Evolutionary conservation across 2,113 vertebrate species (phyloP), one percentile per base, ranked within the genome.

Genomic region (Solea senegalensis): DNA sequence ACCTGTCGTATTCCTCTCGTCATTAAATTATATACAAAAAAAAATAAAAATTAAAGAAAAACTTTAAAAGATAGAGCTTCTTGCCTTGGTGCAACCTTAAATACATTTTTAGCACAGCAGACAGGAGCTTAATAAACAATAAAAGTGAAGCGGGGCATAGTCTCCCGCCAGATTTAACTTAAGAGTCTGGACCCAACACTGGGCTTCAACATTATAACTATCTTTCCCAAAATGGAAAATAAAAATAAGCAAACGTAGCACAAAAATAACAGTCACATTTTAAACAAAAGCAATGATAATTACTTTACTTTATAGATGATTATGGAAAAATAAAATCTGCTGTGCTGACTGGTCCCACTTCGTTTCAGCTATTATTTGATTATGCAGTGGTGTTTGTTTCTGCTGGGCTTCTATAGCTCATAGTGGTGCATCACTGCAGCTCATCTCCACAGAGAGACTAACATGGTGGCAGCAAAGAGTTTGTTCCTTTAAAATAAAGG

Each of bases 161-260:
- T 56, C 55, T 69, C 45, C 34, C 12, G 44, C 26, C 27, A 0
- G 2, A 56, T 65, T 69, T 50, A 27, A 67, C 41, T 56, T 50
- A 65, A n/a, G 68, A 56, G 39, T 43, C 46, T 80, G 65, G 82
- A 89, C 86, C 88, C 85, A 69, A 76, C 57, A 89, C 68, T 27
- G 88, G 84, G 84, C 69, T 72, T 78, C 21, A 65, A 88, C 65
- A 78, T 72, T 63, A 79, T 82, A 80, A 84, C 27, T 50, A 76
- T 86, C 84, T 86, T 90, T 77, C 81, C 89, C 66, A 88, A 89
- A 89, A 89, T 74, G 84, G 85, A 88, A 89, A 87, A 87, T 79
- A 89, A 83, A 82, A 80, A 49, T 72, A 59, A 71, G 64, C 46
- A 70, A 68, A 84, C 41, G 58, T 26, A 73, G 45, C 34, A 67